A percentile compares a stretch with the other conserved stretches of the same genome.
phyloP scores from a whole-genome alignment of 1,140 invertebrate species.

The Monomorium pharaonis region DNA sequence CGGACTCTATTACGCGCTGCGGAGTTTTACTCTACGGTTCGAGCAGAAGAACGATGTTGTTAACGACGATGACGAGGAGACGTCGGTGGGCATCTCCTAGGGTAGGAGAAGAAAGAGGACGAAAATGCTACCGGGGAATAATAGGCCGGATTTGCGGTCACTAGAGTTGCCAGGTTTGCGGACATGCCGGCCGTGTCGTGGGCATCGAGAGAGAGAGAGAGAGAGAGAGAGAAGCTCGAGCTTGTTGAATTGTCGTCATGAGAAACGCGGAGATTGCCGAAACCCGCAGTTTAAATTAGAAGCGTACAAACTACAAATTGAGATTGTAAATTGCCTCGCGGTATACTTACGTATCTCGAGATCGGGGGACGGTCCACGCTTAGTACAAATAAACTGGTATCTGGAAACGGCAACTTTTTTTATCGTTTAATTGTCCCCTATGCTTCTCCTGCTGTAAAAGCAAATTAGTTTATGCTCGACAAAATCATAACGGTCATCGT shows the following conservation, averaged over 20 bases:
- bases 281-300: conserved; percentile 83
- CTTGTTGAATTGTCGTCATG: conserved; percentile 80
- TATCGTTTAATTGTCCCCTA: conserved; percentile 20
- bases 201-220: too few relatives aligned
- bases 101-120: conserved; percentile 36
- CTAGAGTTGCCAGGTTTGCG: conserved; percentile 49
- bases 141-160: conserved; percentile 80
- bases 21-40: conserved; percentile 28
- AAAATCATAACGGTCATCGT: conserved; percentile 59
- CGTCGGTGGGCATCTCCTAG: not conserved
- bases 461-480: not conserved
- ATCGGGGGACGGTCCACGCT: conserved; percentile 62
- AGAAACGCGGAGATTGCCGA: conserved; percentile 81
- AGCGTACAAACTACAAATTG: conserved; percentile 80
- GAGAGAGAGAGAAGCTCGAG: conserved; percentile 45
- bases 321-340: conserved; percentile 79
- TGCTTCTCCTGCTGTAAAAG: not conserved
- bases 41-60: conserved; percentile 25
- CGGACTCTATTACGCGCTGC: conserved; percentile 62
- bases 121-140: conserved; percentile 75
- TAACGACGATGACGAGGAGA: conserved; percentile 25
- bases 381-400: conserved; percentile 29
- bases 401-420: conserved; percentile 62
- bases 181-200: conserved; percentile 45
- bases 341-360: conserved; percentile 66